phyloP scores from a whole-genome alignment of 2,888 invertebrate genomes.

The Stenchaetothrips biformis region DNA sequence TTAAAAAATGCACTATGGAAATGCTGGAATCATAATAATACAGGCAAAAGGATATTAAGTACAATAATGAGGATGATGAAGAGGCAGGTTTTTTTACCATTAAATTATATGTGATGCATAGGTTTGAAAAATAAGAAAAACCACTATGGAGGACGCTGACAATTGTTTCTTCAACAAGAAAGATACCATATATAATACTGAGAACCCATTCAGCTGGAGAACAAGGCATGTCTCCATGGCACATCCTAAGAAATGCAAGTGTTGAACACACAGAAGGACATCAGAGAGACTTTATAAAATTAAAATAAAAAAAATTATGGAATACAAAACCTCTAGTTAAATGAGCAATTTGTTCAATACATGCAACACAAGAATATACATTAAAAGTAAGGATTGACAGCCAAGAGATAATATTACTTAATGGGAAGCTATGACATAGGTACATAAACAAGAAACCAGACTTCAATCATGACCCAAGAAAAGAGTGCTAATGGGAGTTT shows the following conservation, averaged over 20 bases:
- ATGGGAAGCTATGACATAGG: too few species aligned
- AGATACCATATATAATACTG: neutral
- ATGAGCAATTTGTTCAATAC: neutral
- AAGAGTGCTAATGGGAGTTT: too few species aligned
- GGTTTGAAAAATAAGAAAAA: too few species aligned
- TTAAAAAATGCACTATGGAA: neutral
- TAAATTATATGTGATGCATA: too few species aligned
- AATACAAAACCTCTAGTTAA: neutral
- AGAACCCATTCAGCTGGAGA: neutral
- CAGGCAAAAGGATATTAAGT: neutral
- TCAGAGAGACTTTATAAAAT: neutral
- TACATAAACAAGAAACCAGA: too few species aligned
- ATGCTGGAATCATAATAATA: neutral
- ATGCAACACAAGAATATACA: neutral
- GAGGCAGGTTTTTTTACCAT: neutral
- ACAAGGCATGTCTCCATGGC: neutral
- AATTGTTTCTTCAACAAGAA: too few species aligned
- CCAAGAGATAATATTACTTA: neutral
- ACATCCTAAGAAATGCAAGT: slow-evolving; percentile 4
- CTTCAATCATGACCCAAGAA: too few species aligned
- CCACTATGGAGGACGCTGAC: too few species aligned
- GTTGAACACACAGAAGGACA: neutral
- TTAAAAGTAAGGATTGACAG: neutral
- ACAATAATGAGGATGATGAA: neutral
- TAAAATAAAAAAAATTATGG: neutral